Evolutionary conservation across 2,888 invertebrate species (phyloP), one percentile per base, ranked within the genome.

Genomic region (Troglohyphantes excavatus): DNA sequence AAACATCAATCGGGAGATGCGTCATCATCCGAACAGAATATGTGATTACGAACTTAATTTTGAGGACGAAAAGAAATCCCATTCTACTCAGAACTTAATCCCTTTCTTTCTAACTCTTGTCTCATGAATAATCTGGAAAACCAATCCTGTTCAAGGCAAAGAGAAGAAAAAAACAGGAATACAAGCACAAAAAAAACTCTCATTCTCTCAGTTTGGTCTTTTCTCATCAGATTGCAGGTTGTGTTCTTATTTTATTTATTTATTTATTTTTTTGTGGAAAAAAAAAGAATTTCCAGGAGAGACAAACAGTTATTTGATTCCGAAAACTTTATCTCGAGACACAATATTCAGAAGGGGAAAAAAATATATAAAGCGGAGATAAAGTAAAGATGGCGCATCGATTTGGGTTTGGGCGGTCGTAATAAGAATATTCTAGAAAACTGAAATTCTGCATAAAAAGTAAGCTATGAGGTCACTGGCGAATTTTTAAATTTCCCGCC

Each of bases 81-180:
- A 53, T 17, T 13, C n/a, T 17, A 53, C 53, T n/a, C 5, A 5
- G 53, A 53, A 53, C 13, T n/a, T 53, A 53, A 53, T 53, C 53
- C n/a, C 53, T 53, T n/a, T 53, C 17, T 17, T n/a, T 53, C n/a
- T n/a, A 17, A 53, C 53, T n/a, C n/a, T 2, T n/a, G 53, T n/a
- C 53, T 53, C 53, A 53, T 53, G 53, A 53, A 53, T 53, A 53
- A 53, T n/a, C 53, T n/a, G 53, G 17, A 53, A 17, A 53, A 39
- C 39, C 7, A 53, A n/a, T 17, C 17, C 17, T n/a, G n/a, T 53
- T 53, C 53, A 13, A 53, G 2, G 2, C 2, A 53, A 13, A 17
- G n/a, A 53, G 17, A n/a, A 53, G 2, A n/a, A 2, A 53, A n/a
- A 53, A 53, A 53, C 53, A 53, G 53, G 53, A 53, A 53, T 17